Conservation (phyloP, 2,888 invertebrate genomes). For the Caenorhabditis becei region DNA sequence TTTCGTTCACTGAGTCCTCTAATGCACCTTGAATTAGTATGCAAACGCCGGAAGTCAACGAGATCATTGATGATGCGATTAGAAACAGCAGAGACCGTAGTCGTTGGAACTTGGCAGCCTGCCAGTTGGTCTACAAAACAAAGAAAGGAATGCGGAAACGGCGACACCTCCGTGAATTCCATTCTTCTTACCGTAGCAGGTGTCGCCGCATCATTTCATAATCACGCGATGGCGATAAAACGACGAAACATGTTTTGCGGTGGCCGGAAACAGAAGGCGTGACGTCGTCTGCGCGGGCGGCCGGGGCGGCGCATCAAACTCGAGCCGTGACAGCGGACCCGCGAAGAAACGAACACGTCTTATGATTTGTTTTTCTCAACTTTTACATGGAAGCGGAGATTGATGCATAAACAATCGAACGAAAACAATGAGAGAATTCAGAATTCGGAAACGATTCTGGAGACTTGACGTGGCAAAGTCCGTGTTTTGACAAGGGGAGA, state of each 20-base stretch:
- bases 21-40: slow-evolving; percentile 7
- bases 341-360: neutral
- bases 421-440: neutral
- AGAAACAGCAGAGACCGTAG: neutral
- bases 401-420: slow-evolving; percentile 4
- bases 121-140: neutral
- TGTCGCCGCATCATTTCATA: neutral
- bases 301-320: neutral
- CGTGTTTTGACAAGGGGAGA: too few species aligned
- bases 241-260: neutral
- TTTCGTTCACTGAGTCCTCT: neutral
- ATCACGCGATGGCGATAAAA: neutral
- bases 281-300: neutral
- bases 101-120: neutral
- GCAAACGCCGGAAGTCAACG: neutral
- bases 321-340: neutral
- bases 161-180: slow-evolving; percentile 12
- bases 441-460: neutral
- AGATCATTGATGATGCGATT: slow-evolving; percentile 32
- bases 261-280: slow-evolving; percentile 5
- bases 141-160: slow-evolving; percentile 30
- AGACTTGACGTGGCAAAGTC: too few species aligned
- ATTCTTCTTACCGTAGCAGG: slow-evolving; percentile 3
- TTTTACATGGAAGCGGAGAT: neutral
- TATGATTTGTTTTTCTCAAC: slow-evolving; percentile 7